Percentiles rank a stretch among this genome's conserved stretches.
These are phyloP conservation scores for Platycnemis pennipes DNA, from an alignment of 2,888 invertebrate species.

Conservation along the genomic window DNA sequence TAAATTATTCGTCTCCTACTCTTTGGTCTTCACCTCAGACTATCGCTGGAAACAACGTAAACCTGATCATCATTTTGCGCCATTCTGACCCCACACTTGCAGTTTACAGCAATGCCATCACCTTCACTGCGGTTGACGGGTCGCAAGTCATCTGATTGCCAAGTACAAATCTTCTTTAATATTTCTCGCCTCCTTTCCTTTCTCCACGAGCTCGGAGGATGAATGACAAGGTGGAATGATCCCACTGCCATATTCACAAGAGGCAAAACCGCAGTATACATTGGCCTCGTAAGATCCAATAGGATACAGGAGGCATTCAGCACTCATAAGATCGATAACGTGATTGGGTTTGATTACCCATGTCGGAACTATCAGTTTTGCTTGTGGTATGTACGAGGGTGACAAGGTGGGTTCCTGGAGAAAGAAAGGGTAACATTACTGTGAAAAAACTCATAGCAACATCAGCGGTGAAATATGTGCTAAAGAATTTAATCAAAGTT, in stretches of 20 bases:
- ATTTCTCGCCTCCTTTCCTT: background rate
- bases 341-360: conserved; percentile 83
- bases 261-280: conserved; percentile 75
- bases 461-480: no score
- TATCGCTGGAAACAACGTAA: background rate
- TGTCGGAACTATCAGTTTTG: conserved; percentile 77
- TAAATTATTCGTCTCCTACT: background rate
- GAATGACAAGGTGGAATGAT: background rate
- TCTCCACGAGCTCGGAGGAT: background rate
- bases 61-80: background rate
- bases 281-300: conserved; percentile 78
- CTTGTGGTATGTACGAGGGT: background rate
- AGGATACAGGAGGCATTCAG: conserved; percentile 80
- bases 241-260: background rate
- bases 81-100: background rate
- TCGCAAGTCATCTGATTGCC: background rate
- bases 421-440: background rate
- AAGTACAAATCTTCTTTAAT: background rate
- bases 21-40: background rate
- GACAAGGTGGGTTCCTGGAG: background rate
- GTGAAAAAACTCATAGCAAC: no score
- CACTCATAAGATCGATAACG: conserved; percentile 82
- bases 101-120: background rate
- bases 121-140: background rate
- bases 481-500: no score